These are phyloP conservation scores for Ptychochromis oligacanthus DNA, from an alignment of 2,113 vertebrate genomes.

Conservation along the genomic window DNA sequence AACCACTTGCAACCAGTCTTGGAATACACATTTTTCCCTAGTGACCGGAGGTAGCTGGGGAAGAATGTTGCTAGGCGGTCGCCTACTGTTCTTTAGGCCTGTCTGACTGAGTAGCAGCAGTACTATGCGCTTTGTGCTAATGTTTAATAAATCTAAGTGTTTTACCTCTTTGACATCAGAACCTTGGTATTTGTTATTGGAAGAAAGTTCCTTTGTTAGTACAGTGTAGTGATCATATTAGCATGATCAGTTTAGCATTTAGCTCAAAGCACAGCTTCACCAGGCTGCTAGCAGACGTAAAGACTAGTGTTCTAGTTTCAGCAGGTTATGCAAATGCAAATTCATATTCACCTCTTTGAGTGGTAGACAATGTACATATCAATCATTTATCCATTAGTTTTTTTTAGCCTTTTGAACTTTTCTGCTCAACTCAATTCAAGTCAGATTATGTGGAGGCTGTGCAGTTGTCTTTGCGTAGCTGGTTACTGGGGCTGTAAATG, in stretches of 20 bases:
- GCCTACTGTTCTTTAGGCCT: no score
- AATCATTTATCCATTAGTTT: constrained; percentile 7
- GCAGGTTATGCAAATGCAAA: constrained; percentile 9
- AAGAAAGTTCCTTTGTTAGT: not conserved
- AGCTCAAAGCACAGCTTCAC: not conserved
- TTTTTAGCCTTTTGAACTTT: not conserved
- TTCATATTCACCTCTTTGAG: constrained; percentile 1
- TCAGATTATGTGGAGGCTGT: not conserved
- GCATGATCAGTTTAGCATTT: not conserved
- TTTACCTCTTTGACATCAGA: not conserved
- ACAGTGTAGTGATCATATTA: not conserved
- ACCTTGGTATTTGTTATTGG: not conserved
- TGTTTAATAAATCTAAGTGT: not conserved
- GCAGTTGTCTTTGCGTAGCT: not conserved
- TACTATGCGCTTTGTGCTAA: not conserved
- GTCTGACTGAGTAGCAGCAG: not conserved
- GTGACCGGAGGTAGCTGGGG: not conserved
- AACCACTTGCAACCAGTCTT: not conserved
- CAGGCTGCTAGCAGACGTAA: not conserved
- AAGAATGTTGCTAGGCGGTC: not conserved
- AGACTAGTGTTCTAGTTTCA: not conserved
- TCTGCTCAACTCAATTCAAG: not conserved
- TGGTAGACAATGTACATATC: constrained; percentile 1
- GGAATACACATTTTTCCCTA: not conserved
- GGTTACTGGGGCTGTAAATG: not conserved